phyloP scores from a whole-genome alignment of 2,113 vertebrate species.

The Anolis carolinensis region DNA sequence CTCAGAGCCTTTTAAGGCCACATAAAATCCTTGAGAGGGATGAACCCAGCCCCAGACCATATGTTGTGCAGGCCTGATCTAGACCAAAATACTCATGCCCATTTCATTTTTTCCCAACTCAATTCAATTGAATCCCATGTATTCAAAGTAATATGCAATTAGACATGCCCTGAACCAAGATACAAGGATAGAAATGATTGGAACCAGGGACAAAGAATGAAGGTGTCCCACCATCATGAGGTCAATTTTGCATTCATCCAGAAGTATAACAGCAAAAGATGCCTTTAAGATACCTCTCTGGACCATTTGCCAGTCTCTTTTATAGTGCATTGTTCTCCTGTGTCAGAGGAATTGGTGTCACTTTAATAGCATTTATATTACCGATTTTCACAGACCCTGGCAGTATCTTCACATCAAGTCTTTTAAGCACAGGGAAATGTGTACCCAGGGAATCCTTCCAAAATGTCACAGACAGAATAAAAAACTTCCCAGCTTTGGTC shows the following conservation, averaged over 20 bases:
- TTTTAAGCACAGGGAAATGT: background rate
- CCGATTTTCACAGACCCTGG: background rate
- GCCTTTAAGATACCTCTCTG: background rate
- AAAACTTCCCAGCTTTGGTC: slow-evolving; percentile 55
- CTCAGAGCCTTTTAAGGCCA: no score
- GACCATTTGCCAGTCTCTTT: background rate
- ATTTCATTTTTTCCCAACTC: background rate
- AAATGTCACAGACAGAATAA: slow-evolving; percentile 27
- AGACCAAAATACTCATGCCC: background rate
- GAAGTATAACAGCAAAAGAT: background rate
- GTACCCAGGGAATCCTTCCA: background rate
- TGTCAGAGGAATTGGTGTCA: background rate
- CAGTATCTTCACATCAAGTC: background rate
- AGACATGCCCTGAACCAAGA: background rate
- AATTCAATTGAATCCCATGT: background rate
- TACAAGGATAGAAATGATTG: background rate
- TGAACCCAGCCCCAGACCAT: no score
- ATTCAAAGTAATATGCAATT: background rate
- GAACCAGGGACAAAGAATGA: background rate
- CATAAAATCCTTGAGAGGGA: no score
- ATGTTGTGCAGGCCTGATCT: no score
- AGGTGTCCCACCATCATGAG: background rate
- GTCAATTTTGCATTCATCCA: background rate
- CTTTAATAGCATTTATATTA: background rate
- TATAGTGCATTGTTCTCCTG: background rate